Evolutionary conservation across 2,888 invertebrate genomes (phyloP), one percentile per base, ranked within the genome.

Genomic region (Ctena decussata): DNA sequence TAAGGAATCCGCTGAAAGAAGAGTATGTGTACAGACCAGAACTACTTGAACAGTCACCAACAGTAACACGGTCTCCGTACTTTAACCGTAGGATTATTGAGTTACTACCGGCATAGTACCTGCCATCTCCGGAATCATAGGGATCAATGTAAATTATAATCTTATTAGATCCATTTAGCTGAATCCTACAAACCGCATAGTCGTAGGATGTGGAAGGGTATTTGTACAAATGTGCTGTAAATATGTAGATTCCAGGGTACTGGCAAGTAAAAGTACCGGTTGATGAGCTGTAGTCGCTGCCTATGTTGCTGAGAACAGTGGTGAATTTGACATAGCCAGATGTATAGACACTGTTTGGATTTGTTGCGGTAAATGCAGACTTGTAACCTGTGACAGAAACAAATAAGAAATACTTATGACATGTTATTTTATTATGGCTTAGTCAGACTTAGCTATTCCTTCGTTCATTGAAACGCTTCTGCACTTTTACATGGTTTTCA

Each of bases 211-310:
- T 41, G 8, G 41, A 41, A 6, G 41, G 41, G 15, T 6, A 41
- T 11, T 41, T 41, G 41, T 41, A 70, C 35, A 37, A 37, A 72
- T n/a, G 39, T 72, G 44, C 41, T 24, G 44, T 72, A 44, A 72
- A 72, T n/a, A 72, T 27, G 21, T 72, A 72, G 12, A 72, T 39
- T n/a, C 72, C 72, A 11, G 72, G 72, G 35, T 72, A 72, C 44
- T 72, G 0, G 44, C 72, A 72, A 15, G 44, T 72, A n/a, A 72
- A 72, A 12, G 44, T 21, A 30, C 72, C 72, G 3, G 41, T 44
- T n/a, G 24, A 44, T 24, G 41, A n/a, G n/a, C 21, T 53, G 53
- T 53, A 53, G 53, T 53, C 21, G 21, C 53, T n/a, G 5, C 53
- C 53, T 18, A 53, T 15, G 53, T 53, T 53, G 53, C 12, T 53